These are phyloP conservation scores for Dasyornis broadbenti DNA, from an alignment of 2,113 vertebrate species.

Conservation along the genomic window DNA sequence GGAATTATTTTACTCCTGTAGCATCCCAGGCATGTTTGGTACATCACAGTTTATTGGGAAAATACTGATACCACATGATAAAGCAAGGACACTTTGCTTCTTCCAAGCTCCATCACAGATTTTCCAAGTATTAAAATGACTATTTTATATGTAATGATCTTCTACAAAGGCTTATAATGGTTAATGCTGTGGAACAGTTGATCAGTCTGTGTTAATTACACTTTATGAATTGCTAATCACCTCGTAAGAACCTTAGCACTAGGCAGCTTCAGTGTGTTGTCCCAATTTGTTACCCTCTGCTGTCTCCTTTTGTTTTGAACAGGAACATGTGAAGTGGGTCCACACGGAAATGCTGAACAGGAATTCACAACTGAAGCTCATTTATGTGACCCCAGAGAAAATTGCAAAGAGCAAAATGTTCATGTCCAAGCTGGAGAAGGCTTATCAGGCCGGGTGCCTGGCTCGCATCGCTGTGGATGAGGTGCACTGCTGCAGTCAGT, in stretches of 20 bases:
- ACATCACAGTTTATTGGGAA: background rate
- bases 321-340: constrained; percentile 91
- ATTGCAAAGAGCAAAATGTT: constrained; percentile 97
- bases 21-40: background rate
- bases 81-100: background rate
- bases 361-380: constrained; percentile 79
- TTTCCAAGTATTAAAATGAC: background rate
- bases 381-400: constrained; percentile 97
- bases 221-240: background rate
- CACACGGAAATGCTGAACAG: constrained; percentile 81
- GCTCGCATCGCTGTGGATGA: constrained; percentile 90
- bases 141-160: background rate
- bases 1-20: background rate
- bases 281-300: background rate
- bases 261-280: background rate
- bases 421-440: constrained; percentile 95
- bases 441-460: constrained; percentile 81
- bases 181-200: background rate
- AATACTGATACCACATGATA: background rate
- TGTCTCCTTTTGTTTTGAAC: background rate
- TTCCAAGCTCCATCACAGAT: background rate
- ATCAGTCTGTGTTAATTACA: background rate
- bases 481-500: constrained; percentile 98
- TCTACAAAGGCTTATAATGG: background rate
- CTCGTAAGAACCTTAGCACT: background rate